Evolutionary conservation across 1,140 invertebrate species (phyloP).

Genomic region (Hypothenemus hampei): DNA sequence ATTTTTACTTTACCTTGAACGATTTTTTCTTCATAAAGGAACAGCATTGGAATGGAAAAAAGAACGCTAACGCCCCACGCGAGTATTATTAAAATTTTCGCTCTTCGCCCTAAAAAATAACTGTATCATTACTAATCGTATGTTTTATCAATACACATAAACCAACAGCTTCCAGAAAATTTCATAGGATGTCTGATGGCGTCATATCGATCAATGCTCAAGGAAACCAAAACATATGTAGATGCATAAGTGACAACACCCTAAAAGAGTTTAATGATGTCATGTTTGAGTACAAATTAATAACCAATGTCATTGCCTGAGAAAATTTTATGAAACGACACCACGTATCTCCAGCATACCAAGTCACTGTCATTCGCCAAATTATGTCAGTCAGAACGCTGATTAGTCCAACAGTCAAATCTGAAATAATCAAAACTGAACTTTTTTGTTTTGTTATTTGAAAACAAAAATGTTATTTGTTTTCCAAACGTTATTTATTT

Average conservation of each 20-base stretch:
- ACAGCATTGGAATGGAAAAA: conserved; percentile 78
- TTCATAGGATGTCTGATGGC: conserved; percentile 94
- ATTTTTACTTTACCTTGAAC: conserved; percentile 73
- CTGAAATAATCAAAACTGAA: conserved; percentile 47
- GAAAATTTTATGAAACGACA: conserved; percentile 58
- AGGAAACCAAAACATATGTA: conserved; percentile 90
- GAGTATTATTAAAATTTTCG: conserved; percentile 66
- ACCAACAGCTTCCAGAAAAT: conserved; percentile 89
- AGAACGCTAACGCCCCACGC: conserved; percentile 80
- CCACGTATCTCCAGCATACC: conserved; percentile 57
- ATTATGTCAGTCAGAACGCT: conserved; percentile 59
- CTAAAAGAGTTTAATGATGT: conserved; percentile 45
- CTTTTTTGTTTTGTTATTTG: too few species aligned
- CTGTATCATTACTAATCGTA: background rate
- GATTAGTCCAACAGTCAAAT: conserved; percentile 58
- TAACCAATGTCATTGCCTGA: conserved; percentile 46
- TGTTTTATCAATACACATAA: conserved; percentile 49
- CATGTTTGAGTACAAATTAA: background rate
- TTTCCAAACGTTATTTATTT: too few species aligned
- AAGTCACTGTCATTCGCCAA: conserved; percentile 58
- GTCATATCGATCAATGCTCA: conserved; percentile 92
- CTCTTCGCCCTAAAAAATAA: conserved; percentile 67
- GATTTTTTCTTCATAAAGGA: conserved; percentile 74
- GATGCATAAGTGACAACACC: conserved; percentile 87
- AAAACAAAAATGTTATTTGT: too few species aligned